Percentiles rank a stretch among this genome's conserved stretches.
Evolutionary conservation across 2,888 invertebrate genomes (phyloP).

Genomic region (Aporophyla lueneburgensis): DNA sequence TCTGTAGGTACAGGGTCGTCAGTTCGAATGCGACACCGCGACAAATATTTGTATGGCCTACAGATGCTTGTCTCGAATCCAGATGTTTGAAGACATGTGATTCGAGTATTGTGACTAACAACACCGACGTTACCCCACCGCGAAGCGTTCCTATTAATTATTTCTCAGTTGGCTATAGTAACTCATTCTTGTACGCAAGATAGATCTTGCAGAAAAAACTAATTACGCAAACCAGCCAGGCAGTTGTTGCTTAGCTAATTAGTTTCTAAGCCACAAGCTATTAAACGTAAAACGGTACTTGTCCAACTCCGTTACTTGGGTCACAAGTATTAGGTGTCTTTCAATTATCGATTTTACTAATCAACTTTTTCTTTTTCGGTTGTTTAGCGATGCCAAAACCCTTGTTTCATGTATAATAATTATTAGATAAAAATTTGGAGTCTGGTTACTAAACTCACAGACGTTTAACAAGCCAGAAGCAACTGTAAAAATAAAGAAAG

Average conservation of each 20-base stretch:
- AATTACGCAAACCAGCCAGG: conserved; percentile 52
- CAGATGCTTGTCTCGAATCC: conserved; percentile 52
- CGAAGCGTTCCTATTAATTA: conserved; percentile 26
- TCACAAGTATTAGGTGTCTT: conserved; percentile 29
- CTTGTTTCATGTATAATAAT: neutral
- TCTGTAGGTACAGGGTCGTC: conserved; percentile 19
- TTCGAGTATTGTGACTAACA: conserved; percentile 13
- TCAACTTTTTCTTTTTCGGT: neutral
- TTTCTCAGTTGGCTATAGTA: conserved; percentile 20
- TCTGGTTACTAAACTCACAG: neutral
- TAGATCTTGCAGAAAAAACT: conserved; percentile 54
- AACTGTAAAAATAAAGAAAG: neutral
- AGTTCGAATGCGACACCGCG: conserved; percentile 13
- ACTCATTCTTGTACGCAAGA: conserved; percentile 25
- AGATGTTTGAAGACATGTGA: conserved; percentile 50
- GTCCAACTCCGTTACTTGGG: conserved; percentile 43
- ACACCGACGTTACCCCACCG: conserved; percentile 7
- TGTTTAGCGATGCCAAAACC: neutral
- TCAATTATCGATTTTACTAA: conserved; percentile 8
- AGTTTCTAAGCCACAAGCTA: conserved; percentile 59
- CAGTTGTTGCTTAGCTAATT: conserved; percentile 48
- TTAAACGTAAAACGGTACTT: conserved; percentile 60
- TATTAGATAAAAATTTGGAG: neutral
- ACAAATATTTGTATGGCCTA: conserved; percentile 54
- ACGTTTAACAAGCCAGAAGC: neutral